phyloP scores from a whole-genome alignment of 2,888 invertebrate species.

The Maniola hyperantus region DNA sequence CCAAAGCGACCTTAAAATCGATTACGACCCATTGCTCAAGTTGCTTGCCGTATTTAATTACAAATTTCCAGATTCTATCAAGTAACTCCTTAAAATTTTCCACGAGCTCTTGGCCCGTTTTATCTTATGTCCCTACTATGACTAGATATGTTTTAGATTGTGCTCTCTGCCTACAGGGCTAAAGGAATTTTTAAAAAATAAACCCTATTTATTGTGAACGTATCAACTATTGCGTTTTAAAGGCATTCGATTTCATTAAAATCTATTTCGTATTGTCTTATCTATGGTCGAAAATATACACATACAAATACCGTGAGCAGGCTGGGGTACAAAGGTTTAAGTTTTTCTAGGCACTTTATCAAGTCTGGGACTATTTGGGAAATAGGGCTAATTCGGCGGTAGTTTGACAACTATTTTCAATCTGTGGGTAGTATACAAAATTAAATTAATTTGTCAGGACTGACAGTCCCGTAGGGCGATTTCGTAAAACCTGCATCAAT shows the following conservation, averaged over 20 bases:
- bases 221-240: constrained; percentile 77
- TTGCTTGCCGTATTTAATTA: too few species aligned
- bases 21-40: too few species aligned
- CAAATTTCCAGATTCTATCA: neutral
- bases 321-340: constrained; percentile 23
- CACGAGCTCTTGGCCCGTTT: constrained; percentile 2
- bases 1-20: too few species aligned
- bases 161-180: constrained; percentile 65
- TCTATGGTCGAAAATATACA: constrained; percentile 75
- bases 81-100: neutral
- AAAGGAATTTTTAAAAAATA: constrained; percentile 72
- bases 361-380: constrained; percentile 4
- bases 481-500: too few species aligned
- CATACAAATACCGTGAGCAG: constrained; percentile 35
- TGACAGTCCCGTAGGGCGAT: too few species aligned
- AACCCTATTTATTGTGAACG: constrained; percentile 70
- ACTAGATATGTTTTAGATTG: constrained; percentile 81
- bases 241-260: constrained; percentile 69
- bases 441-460: neutral
- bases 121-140: constrained; percentile 63
- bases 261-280: constrained; percentile 81
- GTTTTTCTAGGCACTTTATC: constrained; percentile 34
- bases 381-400: constrained; percentile 3
- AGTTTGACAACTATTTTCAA: neutral
- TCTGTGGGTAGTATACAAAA: neutral